Evolutionary conservation across 23 tunicate species (phyloP), one percentile per base, ranked within the genome.

Genomic region (Aplidium turbinatum): DNA sequence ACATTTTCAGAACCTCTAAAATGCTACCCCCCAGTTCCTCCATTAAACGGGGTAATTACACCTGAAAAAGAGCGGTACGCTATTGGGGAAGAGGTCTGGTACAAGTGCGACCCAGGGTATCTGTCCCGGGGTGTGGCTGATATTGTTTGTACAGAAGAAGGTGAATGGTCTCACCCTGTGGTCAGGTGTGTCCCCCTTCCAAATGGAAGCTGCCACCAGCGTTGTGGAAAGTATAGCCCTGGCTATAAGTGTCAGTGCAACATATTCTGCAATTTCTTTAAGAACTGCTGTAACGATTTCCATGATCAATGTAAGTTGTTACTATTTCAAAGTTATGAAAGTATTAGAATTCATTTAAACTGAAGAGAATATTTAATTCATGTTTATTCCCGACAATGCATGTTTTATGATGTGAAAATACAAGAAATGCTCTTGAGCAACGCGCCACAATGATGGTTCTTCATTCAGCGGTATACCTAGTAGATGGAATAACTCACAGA

Each of bases 51-150:
- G 1, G 3, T 3, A 9, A 22, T 74, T 1, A 25, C 26, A n/a
- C 79, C 79, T 34, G 27, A 56, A 20, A 38, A 74, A 23, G 32
- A 74, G 0, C 40, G 18, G 46, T 74, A 26, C 68, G 25, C 57
- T 6, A 38, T 56, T 1, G 87, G 79, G 19, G 73, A 82, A 48
- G 34, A 42, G 20, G 40, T 72, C 5, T 63, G 78, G 72, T 82
- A 47, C 48, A 72, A 48, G 21, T 82, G 87, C 73, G 22, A 35
- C 48, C 50, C 35, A 21, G 79, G 65, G 1, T 82, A 27, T 54
- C 64, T 36, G 18, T 35, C 73, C 2, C 29, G 13, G 13, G 87
- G 78, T 18, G 50, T 1, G 1, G 6, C 7, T 6, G 61, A 72
- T 3, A 20, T 72, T 20, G 21, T 13, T 16, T 72, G 78, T 45